A percentile compares a stretch with the other conserved stretches of the same genome.
Conservation (phyloP, 2,113 vertebrate species). For the Salvator merianae region DNA sequence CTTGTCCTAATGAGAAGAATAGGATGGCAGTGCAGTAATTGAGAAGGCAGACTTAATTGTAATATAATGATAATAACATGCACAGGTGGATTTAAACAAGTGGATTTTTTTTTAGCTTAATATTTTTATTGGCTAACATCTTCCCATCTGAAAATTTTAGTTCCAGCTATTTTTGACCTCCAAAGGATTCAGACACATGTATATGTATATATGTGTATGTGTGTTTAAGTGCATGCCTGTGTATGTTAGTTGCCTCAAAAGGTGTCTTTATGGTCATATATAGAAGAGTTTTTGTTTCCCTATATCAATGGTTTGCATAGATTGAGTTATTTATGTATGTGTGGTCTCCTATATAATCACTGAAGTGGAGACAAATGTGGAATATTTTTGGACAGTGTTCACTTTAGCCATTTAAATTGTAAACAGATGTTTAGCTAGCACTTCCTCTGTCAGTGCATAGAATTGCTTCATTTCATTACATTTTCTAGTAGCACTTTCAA, state of each 20-base stretch:
- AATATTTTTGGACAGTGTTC: constrained; percentile 50
- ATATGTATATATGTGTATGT: background rate
- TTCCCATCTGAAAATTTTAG: constrained; percentile 43
- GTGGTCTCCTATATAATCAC: constrained; percentile 57
- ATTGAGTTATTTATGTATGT: constrained; percentile 5
- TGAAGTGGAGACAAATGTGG: constrained; percentile 24
- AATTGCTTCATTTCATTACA: constrained; percentile 37
- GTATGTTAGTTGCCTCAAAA: background rate
- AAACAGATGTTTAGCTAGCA: constrained; percentile 58
- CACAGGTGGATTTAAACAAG: constrained; percentile 7
- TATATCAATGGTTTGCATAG: constrained; percentile 35
- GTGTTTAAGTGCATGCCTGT: background rate
- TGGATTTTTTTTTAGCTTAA: constrained; percentile 29
- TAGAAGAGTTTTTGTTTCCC: constrained; percentile 40
- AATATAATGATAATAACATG: constrained; percentile 49
- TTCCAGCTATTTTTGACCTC: constrained; percentile 8
- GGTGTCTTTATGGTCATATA: constrained; percentile 18
- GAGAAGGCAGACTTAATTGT: constrained; percentile 49
- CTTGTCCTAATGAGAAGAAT: too few species aligned
- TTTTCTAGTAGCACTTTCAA: constrained; percentile 27
- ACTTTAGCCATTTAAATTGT: constrained; percentile 52
- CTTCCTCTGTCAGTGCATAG: constrained; percentile 23
- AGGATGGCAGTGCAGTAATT: constrained; percentile 40
- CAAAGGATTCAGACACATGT: background rate
- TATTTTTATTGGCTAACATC: constrained; percentile 41